Percentiles rank a stretch among this genome's conserved stretches.
Evolutionary conservation across 2,113 vertebrate genomes (phyloP).

Genomic region (Atrichornis clamosus): DNA sequence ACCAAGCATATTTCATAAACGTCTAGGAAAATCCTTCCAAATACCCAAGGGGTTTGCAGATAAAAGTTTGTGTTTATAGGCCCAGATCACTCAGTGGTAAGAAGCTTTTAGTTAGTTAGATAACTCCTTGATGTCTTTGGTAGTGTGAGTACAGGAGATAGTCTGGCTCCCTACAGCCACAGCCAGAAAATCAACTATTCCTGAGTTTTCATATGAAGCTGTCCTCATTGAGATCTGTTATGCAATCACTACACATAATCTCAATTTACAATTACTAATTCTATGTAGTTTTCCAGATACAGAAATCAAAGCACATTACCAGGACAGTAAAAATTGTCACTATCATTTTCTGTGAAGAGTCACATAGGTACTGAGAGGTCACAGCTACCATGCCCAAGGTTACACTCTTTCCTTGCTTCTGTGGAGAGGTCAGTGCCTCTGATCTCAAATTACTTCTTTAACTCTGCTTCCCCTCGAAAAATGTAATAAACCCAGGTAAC

Average conservation of each 20-base stretch:
- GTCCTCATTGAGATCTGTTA: neutral
- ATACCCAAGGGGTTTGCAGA: neutral
- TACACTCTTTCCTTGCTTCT: neutral
- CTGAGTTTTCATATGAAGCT: neutral
- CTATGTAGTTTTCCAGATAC: neutral
- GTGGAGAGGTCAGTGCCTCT: neutral
- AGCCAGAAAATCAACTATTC: neutral
- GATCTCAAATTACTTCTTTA: neutral
- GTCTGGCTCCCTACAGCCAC: rapidly evolving
- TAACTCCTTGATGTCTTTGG: neutral
- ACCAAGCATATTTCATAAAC: neutral
- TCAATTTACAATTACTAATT: neutral
- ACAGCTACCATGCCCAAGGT: neutral
- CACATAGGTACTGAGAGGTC: neutral
- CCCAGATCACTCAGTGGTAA: neutral
- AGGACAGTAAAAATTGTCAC: no score
- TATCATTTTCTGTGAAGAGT: neutral
- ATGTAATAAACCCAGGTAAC: neutral
- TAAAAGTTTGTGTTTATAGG: neutral
- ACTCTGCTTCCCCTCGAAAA: rapidly evolving
- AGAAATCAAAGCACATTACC: neutral
- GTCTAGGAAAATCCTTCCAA: neutral
- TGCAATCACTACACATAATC: neutral
- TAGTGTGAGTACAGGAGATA: neutral
- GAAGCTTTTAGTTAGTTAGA: neutral